Base-by-base conservation (phyloP, 2,888 invertebrate genomes). In the Alsophila aescularia region DNA sequence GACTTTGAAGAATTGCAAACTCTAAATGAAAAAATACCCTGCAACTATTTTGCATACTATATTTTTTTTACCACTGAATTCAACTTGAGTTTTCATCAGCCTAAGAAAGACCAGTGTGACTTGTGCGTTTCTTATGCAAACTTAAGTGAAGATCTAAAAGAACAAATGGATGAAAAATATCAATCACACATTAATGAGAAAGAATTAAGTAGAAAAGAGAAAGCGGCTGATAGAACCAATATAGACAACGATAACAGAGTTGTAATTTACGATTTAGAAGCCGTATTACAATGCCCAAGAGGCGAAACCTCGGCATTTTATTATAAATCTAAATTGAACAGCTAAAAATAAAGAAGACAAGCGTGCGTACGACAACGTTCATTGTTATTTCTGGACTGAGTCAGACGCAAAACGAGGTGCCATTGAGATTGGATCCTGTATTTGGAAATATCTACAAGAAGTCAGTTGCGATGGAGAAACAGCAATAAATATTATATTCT, bases 331-430 rank as follows among this genome's bases (percentile, higher is more conserved):
- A 58, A 73, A 60, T 34, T 64, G 14, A 66, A 64, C 49, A 47
- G 56, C 35, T 57, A 58, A 40, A 68, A 70, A 55, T 72, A 40
- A 44, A 31, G 44, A 58, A 39, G n/a, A 41, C 16, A 54, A 60
- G 24, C 21, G 18, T 29, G 52, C 52, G n/a, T 54, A 57, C 13
- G 43, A 57, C 24, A 48, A 58, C 31, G 54, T 54, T 16, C 51
- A 57, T 13, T 72, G 72, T 50, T 75, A 66, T 58, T 73, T 73
- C 60, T 75, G 72, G 70, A 52, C 62, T 13, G 72, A 76, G 50
- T 60, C 54, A 24, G 69, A 75, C 58, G 71, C 66, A 54, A 67
- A 74, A 62, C 56, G 70, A 41, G 62, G 67, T 18, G 60, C 66
- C 13, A 60, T 53, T 16, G n/a, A n/a, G n/a, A n/a, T n/a, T n/a